Evolutionary conservation across 2,113 vertebrate species (phyloP).

Genomic region (Ictalurus punctatus): DNA sequence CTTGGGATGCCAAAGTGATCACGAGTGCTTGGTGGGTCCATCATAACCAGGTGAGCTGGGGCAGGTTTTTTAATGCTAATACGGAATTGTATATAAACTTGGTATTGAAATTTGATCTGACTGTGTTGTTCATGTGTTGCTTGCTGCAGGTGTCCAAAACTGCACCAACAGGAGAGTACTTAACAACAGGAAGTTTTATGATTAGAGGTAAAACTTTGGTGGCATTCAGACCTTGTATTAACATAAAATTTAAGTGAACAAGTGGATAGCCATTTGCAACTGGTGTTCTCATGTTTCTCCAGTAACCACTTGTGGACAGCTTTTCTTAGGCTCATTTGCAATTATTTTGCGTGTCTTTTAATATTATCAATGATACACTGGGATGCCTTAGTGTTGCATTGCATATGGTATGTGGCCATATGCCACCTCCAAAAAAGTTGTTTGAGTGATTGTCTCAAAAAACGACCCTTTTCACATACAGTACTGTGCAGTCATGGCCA

Average conservation of each 20-base stretch:
- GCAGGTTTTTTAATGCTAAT: too few relatives aligned
- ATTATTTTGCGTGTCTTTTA: not conserved
- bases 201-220: conserved; percentile 81
- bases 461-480: not conserved
- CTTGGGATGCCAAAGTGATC: conserved; percentile 95
- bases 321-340: not conserved
- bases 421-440: not conserved
- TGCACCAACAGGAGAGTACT: conserved; percentile 94
- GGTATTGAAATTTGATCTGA: not conserved
- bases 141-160: conserved; percentile 90
- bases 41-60: conserved; percentile 86
- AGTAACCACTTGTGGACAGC: not conserved
- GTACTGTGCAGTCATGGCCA: not conserved
- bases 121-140: not conserved
- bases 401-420: not conserved
- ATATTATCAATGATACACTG: not conserved
- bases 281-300: not conserved
- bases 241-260: not conserved
- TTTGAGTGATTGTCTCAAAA: not conserved
- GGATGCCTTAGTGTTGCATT: not conserved
- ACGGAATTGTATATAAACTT: not conserved
- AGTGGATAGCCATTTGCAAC: not conserved
- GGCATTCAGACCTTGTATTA: not conserved
- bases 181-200: conserved; percentile 99
- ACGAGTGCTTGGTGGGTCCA: conserved; percentile 99